Percentiles rank a stretch among this genome's conserved stretches.
Conservation (phyloP, 2,888 invertebrate species). For the Stenotaenia linearis region DNA sequence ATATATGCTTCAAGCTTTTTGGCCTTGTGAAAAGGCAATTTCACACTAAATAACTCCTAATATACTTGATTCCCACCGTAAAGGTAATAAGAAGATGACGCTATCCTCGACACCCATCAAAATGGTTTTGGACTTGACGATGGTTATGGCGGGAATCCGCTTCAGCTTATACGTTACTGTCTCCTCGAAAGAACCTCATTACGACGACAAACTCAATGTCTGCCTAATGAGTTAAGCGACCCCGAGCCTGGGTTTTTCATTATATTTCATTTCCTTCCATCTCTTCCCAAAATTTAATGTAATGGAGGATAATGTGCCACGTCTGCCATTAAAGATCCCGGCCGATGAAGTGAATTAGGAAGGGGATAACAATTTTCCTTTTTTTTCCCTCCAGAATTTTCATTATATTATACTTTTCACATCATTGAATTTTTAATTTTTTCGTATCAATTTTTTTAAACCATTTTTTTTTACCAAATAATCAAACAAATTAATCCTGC, state of each 20-base stretch:
- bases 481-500: neutral
- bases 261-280: slow-evolving; percentile 7
- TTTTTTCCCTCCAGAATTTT: neutral
- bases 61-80: slow-evolving; percentile 19
- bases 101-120: slow-evolving; percentile 1
- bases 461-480: neutral
- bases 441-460: neutral
- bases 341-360: slow-evolving; percentile 15
- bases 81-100: slow-evolving; percentile 19
- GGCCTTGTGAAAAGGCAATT: neutral
- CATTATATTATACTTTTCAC: neutral
- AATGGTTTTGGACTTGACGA: slow-evolving; percentile 11
- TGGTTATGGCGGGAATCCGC: neutral
- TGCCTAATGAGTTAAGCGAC: slow-evolving; percentile 10
- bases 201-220: slow-evolving; percentile 10
- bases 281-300: neutral
- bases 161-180: neutral
- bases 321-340: slow-evolving; percentile 14
- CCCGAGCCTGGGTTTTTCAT: neutral
- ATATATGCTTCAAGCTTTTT: slow-evolving; percentile 13
- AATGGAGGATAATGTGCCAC: slow-evolving; percentile 19
- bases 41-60: slow-evolving; percentile 19
- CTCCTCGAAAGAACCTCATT: neutral
- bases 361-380: slow-evolving; percentile 2
- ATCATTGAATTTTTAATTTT: neutral